Conservation (phyloP, 64 coral and sea anemone species). For the Platygyra sinensis region DNA sequence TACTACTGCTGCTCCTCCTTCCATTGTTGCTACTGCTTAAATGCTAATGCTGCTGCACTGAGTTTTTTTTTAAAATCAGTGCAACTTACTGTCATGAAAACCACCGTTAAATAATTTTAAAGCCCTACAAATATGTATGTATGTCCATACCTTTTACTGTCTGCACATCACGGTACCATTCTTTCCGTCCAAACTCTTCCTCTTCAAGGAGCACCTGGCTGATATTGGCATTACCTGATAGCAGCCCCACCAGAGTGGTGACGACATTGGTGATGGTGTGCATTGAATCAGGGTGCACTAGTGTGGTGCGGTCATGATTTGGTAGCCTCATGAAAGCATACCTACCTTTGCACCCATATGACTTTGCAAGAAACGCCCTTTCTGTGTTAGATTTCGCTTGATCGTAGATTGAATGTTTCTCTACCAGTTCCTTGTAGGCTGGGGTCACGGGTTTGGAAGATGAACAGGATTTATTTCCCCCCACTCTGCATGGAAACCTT, state of each 20-base stretch:
- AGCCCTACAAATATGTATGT: constrained; percentile 9
- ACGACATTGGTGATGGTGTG: constrained; percentile 57
- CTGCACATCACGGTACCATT: constrained; percentile 9
- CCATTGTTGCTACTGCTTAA: too few relatives aligned
- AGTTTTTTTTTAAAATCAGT: not conserved
- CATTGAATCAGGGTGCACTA: constrained; percentile 47
- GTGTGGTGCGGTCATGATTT: constrained; percentile 43
- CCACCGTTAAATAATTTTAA: not conserved
- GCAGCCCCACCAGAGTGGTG: constrained; percentile 28
- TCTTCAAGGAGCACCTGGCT: constrained; percentile 18
- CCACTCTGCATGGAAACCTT: constrained; percentile 35
- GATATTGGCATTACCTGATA: constrained; percentile 29
- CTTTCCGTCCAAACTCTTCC: not conserved
- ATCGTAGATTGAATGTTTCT: constrained; percentile 3
- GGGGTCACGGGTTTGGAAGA: not conserved
- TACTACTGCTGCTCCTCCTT: not conserved
- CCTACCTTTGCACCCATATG: constrained; percentile 42
- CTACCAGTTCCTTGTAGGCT: constrained; percentile 4
- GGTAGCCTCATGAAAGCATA: constrained; percentile 35
- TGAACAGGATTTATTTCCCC: not conserved
- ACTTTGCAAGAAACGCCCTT: constrained; percentile 23
- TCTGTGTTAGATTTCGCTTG: not conserved
- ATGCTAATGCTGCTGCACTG: not conserved
- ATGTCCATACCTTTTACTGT: constrained; percentile 1
- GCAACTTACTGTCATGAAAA: not conserved